Conservation (phyloP, 2,113 vertebrate species). For the Melospiza melodia region DNA sequence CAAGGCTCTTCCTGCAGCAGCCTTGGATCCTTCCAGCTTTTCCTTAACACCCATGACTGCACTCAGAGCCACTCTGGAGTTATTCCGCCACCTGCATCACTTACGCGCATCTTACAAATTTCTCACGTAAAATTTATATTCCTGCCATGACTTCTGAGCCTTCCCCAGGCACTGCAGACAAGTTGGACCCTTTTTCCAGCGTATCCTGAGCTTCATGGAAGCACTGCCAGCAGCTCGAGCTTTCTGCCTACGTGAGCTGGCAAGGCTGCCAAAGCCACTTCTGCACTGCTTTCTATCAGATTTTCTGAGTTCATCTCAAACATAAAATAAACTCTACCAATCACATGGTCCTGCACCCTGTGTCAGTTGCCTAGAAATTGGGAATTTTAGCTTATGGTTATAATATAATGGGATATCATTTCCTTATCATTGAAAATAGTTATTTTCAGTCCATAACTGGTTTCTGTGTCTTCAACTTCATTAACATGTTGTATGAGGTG, state of each 20-base stretch:
- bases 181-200: background rate
- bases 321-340: background rate
- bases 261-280: background rate
- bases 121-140: background rate
- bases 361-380: background rate
- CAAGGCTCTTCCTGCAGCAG: background rate
- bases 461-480: background rate
- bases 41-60: background rate
- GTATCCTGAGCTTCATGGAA: background rate
- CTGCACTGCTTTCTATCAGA: background rate
- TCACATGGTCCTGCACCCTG: background rate
- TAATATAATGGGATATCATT: background rate
- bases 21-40: background rate
- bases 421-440: background rate
- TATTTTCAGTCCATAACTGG: background rate
- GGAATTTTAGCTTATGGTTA: background rate
- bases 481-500: background rate
- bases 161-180: background rate
- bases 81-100: background rate
- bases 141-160: background rate
- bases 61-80: background rate
- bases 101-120: background rate
- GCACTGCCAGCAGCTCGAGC: background rate
- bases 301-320: background rate
- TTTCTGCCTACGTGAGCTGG: background rate